Evolutionary conservation across 2,888 invertebrate genomes (phyloP).

Genomic region (Cheilosia impressa): DNA sequence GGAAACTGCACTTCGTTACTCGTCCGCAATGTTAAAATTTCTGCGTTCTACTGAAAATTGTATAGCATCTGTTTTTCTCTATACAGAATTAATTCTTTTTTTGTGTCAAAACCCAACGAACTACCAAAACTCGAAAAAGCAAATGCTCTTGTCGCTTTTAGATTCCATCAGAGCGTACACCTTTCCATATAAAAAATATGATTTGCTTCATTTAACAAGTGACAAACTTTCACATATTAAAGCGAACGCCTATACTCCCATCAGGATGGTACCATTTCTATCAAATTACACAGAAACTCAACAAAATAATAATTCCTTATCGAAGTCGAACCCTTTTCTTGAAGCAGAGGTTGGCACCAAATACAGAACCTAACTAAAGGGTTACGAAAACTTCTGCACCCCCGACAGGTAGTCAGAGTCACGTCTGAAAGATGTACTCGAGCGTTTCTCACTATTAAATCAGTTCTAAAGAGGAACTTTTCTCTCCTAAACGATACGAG

Average conservation of each 20-base stretch:
- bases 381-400: background rate
- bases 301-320: slow-evolving; percentile 37
- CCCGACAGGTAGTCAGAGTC: slow-evolving; percentile 1
- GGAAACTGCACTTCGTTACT: too few species aligned
- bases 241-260: background rate
- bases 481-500: slow-evolving; percentile 43
- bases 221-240: too few species aligned
- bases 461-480: slow-evolving; percentile 54
- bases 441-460: slow-evolving; percentile 33
- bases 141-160: too few species aligned
- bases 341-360: background rate
- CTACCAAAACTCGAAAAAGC: too few species aligned
- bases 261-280: background rate
- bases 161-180: too few species aligned
- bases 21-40: too few species aligned
- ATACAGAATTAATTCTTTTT: too few species aligned
- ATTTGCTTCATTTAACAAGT: too few species aligned
- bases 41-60: too few species aligned
- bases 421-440: slow-evolving; percentile 2
- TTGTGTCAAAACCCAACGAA: too few species aligned
- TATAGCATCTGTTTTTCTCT: too few species aligned
- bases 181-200: too few species aligned
- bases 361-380: background rate
- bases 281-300: slow-evolving; percentile 6
- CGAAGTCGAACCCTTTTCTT: slow-evolving; percentile 26